Conservation (phyloP, 2,113 vertebrate species). For the Leptobrachium ailaonicum region DNA sequence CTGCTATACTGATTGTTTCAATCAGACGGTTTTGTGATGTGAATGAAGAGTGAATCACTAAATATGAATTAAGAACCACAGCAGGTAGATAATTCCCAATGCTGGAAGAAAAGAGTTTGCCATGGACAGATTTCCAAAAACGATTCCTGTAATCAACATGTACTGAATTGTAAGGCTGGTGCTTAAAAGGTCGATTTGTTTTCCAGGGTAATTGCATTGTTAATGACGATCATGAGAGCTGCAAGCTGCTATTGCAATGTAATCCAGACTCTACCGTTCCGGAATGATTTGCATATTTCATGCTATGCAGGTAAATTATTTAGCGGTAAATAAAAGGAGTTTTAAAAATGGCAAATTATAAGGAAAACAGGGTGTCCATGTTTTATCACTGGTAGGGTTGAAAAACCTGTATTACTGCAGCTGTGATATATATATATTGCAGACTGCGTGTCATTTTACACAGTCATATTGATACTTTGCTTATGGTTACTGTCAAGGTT, state of each 20-base stretch:
- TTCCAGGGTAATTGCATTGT: slow-evolving; percentile 18
- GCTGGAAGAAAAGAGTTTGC: not conserved
- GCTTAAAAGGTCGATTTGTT: not conserved
- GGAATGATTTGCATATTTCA: slow-evolving; percentile 10
- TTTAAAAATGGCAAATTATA: too few species aligned
- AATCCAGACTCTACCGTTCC: slow-evolving; percentile 13
- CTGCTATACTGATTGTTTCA: not conserved
- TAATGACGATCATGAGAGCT: not conserved
- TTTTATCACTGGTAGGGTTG: too few species aligned
- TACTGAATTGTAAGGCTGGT: not conserved
- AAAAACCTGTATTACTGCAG: too few species aligned
- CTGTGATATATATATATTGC: too few species aligned
- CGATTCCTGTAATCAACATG: too few species aligned
- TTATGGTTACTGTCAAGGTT: too few species aligned
- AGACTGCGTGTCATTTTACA: too few species aligned
- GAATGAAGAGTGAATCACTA: not conserved
- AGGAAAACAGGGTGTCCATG: too few species aligned
- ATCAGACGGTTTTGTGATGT: not conserved
- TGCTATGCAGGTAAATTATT: slow-evolving; percentile 23
- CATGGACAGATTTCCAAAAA: too few species aligned
- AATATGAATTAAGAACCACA: not conserved
- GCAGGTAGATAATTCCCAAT: not conserved
- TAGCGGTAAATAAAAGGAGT: not conserved
- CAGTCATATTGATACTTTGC: too few species aligned
- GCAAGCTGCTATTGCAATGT: slow-evolving; percentile 3